Evolutionary conservation across 2,113 vertebrate species (phyloP), one percentile per base, ranked within the genome.

Genomic region (Pangasianodon hypophthalmus): DNA sequence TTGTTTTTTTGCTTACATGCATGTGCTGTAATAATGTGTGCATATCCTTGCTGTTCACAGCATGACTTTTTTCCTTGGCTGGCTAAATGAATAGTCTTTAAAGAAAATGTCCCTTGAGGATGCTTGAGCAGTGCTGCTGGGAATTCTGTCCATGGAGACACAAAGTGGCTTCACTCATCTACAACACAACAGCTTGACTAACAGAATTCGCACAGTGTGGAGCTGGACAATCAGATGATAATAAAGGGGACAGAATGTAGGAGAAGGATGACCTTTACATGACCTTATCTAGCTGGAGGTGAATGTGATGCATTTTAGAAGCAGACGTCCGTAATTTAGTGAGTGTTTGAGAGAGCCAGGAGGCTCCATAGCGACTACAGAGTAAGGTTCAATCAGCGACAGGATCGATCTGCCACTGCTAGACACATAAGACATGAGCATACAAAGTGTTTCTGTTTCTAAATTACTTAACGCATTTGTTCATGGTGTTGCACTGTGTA

Each of bases 341-440:
- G 56, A 1, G 21, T 62, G n/a, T 85, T 86, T 60, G n/a, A n/a
- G 46, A 56, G 58, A 21, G 44, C 32, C 54, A 58, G 84, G 32
- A 73, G 87, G 41, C 86, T 87, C 56, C 86, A 80, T 13, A 26
- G 62, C 37, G 87, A 41, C 87, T 84, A 89, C 29, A 48, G 41
- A 79, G 69, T 79, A 85, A 41, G 46, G 71, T 79, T 85, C 71
- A 89, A 44, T 89, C 82, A 87, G 56, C 6, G 2, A 58, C 46
- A 71, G 48, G 24, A 90, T 90, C 29, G 58, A 90, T 71, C n/a
- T 6, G 4, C n/a, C 44, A 89, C 67, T 9, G 83, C 56, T 19
- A 64, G 48, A 71, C 24, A 71, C 21, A 21, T 44, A 86, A 86
- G 62, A 46, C 89, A 52, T 32, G 6, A 85, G 88, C 88, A 69